Percentiles rank a stretch among this genome's conserved stretches.
Conservation (phyloP, 2,888 invertebrate genomes). For the Aphodius sticticus region DNA sequence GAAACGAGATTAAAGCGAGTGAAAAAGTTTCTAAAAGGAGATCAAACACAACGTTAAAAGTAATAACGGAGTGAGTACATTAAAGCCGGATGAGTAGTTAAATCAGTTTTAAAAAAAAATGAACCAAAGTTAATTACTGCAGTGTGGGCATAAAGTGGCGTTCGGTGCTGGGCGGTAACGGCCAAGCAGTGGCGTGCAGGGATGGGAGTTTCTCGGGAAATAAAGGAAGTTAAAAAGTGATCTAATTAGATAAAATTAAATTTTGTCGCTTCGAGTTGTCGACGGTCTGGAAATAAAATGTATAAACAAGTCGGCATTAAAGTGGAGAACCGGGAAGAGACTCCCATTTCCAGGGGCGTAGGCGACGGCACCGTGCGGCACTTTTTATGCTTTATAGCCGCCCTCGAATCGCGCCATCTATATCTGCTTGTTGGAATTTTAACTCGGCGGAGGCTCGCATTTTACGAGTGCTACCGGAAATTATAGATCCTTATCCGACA, state of each 20-base stretch:
- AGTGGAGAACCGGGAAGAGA: not conserved
- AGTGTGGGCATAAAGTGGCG: too few species aligned
- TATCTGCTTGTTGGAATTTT: constrained; percentile 10
- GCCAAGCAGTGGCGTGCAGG: too few species aligned
- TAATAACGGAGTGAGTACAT: too few species aligned
- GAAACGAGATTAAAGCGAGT: too few species aligned
- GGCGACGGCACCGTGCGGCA: not conserved
- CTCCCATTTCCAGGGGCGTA: not conserved
- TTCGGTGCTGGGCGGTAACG: too few species aligned
- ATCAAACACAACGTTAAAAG: too few species aligned
- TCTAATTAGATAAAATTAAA: constrained; percentile 27
- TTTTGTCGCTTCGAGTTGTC: constrained; percentile 21
- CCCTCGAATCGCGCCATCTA: not conserved
- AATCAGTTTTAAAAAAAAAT: too few species aligned
- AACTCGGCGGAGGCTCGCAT: constrained; percentile 18
- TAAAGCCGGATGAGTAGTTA: too few species aligned
- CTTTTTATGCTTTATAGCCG: not conserved
- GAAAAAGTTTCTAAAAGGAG: too few species aligned
- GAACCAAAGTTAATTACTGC: too few species aligned
- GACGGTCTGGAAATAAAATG: constrained; percentile 22
- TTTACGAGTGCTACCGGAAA: constrained; percentile 36
- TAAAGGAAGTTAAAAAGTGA: constrained; percentile 24
- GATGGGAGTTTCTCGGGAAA: not conserved
- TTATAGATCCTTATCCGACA: constrained; percentile 36
- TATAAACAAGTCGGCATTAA: constrained; percentile 19